Conservation (phyloP, 2,888 invertebrate species). For the Rhabditoides inermis region DNA sequence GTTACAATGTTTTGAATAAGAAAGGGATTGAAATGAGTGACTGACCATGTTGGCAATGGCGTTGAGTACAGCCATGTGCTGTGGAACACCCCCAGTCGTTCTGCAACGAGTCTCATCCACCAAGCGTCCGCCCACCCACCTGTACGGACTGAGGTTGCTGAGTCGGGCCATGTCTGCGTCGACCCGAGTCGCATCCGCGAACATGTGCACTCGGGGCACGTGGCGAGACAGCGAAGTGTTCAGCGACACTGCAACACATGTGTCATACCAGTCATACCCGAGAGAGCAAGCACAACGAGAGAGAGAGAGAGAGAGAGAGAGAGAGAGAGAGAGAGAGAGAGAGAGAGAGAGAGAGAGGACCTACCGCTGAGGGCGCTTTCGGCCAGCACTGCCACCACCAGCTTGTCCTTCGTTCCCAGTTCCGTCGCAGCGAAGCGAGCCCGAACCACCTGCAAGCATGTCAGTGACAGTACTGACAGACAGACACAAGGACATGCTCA, state of each 20-base stretch:
- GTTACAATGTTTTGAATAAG: not conserved
- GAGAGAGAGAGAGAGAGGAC: slow-evolving; percentile 79
- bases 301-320: too few relatives aligned
- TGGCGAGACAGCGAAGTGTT: too few relatives aligned
- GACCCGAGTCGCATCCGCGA: slow-evolving; percentile 37
- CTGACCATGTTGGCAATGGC: not conserved
- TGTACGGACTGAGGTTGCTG: slow-evolving; percentile 38
- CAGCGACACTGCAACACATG: too few relatives aligned
- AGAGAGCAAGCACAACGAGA: too few relatives aligned
- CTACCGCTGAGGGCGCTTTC: too few relatives aligned
- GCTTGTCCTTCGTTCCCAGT: slow-evolving; percentile 78
- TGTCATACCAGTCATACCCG: too few relatives aligned
- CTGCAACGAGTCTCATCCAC: too few relatives aligned
- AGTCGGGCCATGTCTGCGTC: slow-evolving; percentile 33
- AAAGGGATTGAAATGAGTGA: not conserved
- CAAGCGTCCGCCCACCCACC: too few relatives aligned
- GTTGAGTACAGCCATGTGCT: too few relatives aligned
- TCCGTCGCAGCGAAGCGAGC: slow-evolving; percentile 91
- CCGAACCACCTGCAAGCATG: slow-evolving; percentile 55
- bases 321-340: slow-evolving; percentile 74
- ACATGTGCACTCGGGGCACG: slow-evolving; percentile 38
- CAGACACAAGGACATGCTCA: not conserved
- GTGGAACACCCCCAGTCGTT: too few relatives aligned
- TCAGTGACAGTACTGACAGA: not conserved
- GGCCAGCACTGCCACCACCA: slow-evolving; percentile 73